Base-by-base conservation (phyloP, 2,888 invertebrate species). In the Troides oblongomaculatus region DNA sequence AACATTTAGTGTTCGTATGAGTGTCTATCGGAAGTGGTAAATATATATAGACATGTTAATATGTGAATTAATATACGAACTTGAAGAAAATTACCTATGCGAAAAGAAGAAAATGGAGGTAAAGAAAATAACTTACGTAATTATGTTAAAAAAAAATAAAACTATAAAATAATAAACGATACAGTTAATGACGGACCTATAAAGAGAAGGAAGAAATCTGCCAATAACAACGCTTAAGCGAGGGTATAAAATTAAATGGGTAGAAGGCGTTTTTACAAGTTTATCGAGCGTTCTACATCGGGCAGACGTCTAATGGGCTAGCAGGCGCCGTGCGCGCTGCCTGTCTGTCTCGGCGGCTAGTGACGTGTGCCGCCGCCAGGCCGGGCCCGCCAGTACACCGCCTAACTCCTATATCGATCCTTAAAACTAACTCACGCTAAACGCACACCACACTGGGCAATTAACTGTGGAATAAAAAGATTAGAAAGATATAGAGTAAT, bases 221-320 rank as follows among this genome's bases (percentile, higher is more conserved):
- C 90, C 92, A 90, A 92, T 89, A 88, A 87, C 90, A 88, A 85
- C 86, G 88, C 88, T 89, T 88, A 89, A 88, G 88, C 88, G 84
- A 82, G 86, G 87, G 82, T 88, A 89, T 92, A 92, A 92, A 91
- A 91, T 91, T 90, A 92, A 92, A 91, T 90, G 88, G 88, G 87
- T 88, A 88, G 89, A 90, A 89, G 88, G 89, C 89, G 89, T 90
- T 92, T 92, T 91, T 90, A 91, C 88, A 91, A 92, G 92, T 92
- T 92, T 92, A 92, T 92, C 90, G 92, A 92, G 92, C 92, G 92
- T 90, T 90, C 89, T 79, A 89, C 87, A 90, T 89, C 87, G 87
- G 84, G 84, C 85, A 88, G 91, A 89, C 90, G 84, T 84, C 84
- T 91, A 91, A 91, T 91, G 90, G 90, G 84, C 85, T 85, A 80